Evolutionary conservation across 2,113 vertebrate species (phyloP), one percentile per base, ranked within the genome.

Genomic region (Corythornis vintsioides): DNA sequence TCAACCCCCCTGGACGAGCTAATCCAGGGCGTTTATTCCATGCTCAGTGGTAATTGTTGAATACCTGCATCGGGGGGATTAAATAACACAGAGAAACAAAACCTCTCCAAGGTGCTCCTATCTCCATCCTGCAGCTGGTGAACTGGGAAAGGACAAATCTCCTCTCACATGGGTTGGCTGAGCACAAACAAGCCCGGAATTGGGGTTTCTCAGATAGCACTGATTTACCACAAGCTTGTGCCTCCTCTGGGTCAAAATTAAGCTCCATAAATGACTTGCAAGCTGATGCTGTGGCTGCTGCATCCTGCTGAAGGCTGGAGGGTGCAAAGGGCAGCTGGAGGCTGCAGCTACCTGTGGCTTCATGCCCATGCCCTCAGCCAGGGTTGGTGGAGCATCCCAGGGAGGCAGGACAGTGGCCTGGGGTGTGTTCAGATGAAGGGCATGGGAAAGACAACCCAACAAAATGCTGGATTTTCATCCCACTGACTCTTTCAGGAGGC

Each of bases 1-100:
- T 8, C 42, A 57, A 15, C 22, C n/a, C 35, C 24, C 47, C 6
- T 0, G 5, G 52, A 53, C 1, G 1, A 55, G 10, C 5, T 4
- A 18, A 3, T 22, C 56, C 63, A 29, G 33, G 0, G 0, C 2
- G 6, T 78, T 79, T 61, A 7, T 40, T 16, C 35, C 6, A 2
- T 2, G 0, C 38, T 19, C 20, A n/a, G 0, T 0, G 0, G 7
- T 43, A 20, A 40, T 20, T 4, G 4, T 4, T 63, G 38, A 40
- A 11, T 63, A 38, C 21, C 45, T 10, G 10, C 5, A 2, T 6
- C 42, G 55, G n/a, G 59, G n/a, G 60, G 18, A 50, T 81, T 59
- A 77, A 83, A 63, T 9, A 35, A 45, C 6, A 35, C 69, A 83
- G 74, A 13, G 21, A 43, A 28, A 2, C n/a, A 47, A 85, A 60